Conservation (phyloP, 2,797 vertebrate genomes). For the Knipowitschia caucasica region DNA sequence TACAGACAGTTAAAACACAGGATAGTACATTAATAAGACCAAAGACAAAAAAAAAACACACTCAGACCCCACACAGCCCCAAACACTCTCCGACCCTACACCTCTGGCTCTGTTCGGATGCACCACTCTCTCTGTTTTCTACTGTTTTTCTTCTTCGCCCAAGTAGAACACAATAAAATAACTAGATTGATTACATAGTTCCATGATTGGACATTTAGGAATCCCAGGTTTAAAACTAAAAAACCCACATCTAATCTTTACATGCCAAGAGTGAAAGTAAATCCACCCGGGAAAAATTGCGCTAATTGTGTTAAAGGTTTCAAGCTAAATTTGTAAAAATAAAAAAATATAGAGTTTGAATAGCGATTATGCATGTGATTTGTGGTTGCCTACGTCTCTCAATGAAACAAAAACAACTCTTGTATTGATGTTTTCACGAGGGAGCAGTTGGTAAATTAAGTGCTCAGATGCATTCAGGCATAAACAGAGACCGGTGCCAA, state of each 20-base stretch:
- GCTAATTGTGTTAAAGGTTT: background rate
- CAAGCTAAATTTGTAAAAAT: background rate
- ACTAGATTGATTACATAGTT: too few species aligned
- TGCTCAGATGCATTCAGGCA: constrained; percentile 7
- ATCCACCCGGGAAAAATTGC: background rate
- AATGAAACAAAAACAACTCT: background rate
- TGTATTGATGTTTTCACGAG: constrained; percentile 1
- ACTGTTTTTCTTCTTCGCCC: too few species aligned
- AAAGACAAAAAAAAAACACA: too few species aligned
- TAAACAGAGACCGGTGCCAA: background rate
- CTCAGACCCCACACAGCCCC: too few species aligned
- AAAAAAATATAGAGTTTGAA: background rate
- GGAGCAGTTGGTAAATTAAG: constrained; percentile 16
- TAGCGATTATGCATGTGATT: background rate
- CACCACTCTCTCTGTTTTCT: too few species aligned
- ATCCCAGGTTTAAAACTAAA: background rate
- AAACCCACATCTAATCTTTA: too few species aligned
- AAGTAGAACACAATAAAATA: too few species aligned
- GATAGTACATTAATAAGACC: too few species aligned
- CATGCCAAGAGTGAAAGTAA: background rate
- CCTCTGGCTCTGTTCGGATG: too few species aligned
- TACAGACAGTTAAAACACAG: too few species aligned
- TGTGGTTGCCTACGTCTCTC: background rate
- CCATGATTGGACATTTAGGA: too few species aligned
- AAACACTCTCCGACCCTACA: too few species aligned